These are phyloP conservation scores for Ciconia maguari DNA, from an alignment of 2,113 vertebrate species.

Conservation along the genomic window DNA sequence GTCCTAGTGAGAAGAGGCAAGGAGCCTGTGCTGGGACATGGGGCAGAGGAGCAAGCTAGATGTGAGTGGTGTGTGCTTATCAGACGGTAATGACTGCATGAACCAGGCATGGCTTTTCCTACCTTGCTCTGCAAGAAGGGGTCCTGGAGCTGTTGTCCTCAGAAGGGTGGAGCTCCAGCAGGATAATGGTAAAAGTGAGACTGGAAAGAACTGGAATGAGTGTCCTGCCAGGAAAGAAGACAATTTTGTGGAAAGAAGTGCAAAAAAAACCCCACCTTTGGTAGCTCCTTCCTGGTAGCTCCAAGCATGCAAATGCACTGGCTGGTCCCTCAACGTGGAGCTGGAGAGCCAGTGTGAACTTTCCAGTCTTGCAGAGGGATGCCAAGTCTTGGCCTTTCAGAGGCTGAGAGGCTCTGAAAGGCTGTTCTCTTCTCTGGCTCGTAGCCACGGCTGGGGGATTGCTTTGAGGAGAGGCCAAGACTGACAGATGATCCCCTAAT, in stretches of 20 bases:
- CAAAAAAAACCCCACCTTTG: background rate
- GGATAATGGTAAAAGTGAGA: background rate
- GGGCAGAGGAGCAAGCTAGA: background rate
- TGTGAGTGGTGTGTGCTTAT: rapidly evolving
- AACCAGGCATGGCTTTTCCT: background rate
- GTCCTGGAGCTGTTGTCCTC: background rate
- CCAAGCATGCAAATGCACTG: background rate
- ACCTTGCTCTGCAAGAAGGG: background rate
- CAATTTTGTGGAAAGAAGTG: background rate
- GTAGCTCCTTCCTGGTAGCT: background rate
- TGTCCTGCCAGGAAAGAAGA: background rate
- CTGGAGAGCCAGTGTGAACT: background rate
- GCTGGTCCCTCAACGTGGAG: rapidly evolving
- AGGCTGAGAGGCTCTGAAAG: too few species aligned
- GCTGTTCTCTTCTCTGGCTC: background rate
- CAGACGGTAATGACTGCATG: too few species aligned
- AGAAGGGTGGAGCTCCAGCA: background rate
- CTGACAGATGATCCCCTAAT: slow-evolving; percentile 59
- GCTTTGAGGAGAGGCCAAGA: background rate
- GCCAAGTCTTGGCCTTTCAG: slow-evolving; percentile 5
- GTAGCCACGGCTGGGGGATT: background rate
- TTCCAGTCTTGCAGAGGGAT: background rate
- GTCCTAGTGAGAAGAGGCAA: background rate
- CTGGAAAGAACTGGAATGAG: background rate
- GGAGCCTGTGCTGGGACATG: background rate